Evolutionary conservation across 2,113 vertebrate species (phyloP).

Genomic region (Nothobranchius kuhntae): DNA sequence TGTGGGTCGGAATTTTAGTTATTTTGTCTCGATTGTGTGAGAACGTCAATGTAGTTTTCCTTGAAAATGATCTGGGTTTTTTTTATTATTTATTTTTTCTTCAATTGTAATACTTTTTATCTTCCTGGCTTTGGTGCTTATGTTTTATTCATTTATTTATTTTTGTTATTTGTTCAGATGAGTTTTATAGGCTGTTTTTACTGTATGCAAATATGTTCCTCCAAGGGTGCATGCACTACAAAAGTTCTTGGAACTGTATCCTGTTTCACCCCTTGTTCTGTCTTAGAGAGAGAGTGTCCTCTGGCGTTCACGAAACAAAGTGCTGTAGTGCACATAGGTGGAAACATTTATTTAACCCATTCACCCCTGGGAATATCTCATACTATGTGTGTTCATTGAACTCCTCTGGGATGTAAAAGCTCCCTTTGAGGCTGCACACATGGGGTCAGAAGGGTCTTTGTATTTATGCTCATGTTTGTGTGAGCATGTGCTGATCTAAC

Average conservation of each 20-base stretch:
- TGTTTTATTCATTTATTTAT: too few relatives aligned
- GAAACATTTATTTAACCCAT: constrained; percentile 61
- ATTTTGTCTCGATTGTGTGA: too few relatives aligned
- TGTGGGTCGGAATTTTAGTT: too few relatives aligned
- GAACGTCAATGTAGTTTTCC: too few relatives aligned
- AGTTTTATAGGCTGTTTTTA: constrained; percentile 5
- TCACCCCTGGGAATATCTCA: constrained; percentile 52
- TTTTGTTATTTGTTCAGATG: constrained; percentile 3
- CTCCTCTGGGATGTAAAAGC: constrained; percentile 60
- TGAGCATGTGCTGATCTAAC: constrained; percentile 25
- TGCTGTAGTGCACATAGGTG: constrained; percentile 51
- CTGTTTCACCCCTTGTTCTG: constrained; percentile 33
- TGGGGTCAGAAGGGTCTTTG: constrained; percentile 53
- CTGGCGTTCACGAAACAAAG: constrained; percentile 62
- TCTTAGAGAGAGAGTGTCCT: constrained; percentile 59
- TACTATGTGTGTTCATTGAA: constrained; percentile 64
- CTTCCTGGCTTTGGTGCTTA: too few relatives aligned
- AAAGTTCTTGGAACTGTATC: constrained; percentile 37
- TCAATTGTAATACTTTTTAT: too few relatives aligned
- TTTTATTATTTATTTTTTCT: too few relatives aligned
- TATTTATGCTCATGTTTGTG: constrained; percentile 43
- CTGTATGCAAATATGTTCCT: constrained; percentile 20
- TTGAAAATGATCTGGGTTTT: too few relatives aligned
- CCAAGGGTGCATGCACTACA: constrained; percentile 14
- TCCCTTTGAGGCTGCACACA: constrained; percentile 54